Conservation (phyloP, 2,113 vertebrate genomes). For the Heterotis niloticus region DNA sequence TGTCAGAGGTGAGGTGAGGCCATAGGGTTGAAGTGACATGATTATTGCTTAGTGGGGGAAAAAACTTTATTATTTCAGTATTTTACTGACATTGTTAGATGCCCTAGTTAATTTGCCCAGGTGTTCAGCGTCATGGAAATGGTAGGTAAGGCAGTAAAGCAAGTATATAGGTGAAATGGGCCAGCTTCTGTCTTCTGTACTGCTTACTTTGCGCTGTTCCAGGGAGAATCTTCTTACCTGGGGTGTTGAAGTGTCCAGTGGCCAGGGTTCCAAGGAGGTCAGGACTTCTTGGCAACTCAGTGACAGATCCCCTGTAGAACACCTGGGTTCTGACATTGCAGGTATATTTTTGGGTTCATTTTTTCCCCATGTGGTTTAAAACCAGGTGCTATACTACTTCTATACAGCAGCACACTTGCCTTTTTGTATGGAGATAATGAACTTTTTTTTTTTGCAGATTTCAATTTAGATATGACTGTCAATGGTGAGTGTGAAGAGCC, state of each 20-base stretch:
- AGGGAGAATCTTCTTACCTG: conserved; percentile 79
- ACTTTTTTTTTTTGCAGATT: conserved; percentile 56
- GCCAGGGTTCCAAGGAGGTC: conserved; percentile 72
- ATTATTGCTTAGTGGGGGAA: neutral
- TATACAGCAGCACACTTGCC: neutral
- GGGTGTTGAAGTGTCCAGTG: conserved; percentile 79
- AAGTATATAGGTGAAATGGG: neutral
- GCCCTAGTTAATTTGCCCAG: neutral
- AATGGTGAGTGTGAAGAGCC: conserved; percentile 65
- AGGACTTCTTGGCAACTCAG: conserved; percentile 79
- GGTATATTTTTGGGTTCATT: conserved; percentile 57
- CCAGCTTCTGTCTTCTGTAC: neutral
- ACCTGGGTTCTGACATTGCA: conserved; percentile 54
- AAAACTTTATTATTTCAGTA: neutral
- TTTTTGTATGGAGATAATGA: neutral
- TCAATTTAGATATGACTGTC: conserved; percentile 60
- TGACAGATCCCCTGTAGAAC: conserved; percentile 68
- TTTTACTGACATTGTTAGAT: neutral
- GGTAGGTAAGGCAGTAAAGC: too few species aligned
- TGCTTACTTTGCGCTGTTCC: neutral
- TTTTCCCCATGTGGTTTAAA: neutral
- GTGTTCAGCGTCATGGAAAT: neutral
- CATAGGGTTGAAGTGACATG: neutral
- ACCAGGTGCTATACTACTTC: too few species aligned
- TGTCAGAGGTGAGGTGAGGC: conserved; percentile 82